A percentile compares a stretch with the other conserved stretches of the same genome.
These are phyloP conservation scores for Paramormyrops hopkinsi DNA, from an alignment of 2,797 vertebrate species.

Conservation along the genomic window DNA sequence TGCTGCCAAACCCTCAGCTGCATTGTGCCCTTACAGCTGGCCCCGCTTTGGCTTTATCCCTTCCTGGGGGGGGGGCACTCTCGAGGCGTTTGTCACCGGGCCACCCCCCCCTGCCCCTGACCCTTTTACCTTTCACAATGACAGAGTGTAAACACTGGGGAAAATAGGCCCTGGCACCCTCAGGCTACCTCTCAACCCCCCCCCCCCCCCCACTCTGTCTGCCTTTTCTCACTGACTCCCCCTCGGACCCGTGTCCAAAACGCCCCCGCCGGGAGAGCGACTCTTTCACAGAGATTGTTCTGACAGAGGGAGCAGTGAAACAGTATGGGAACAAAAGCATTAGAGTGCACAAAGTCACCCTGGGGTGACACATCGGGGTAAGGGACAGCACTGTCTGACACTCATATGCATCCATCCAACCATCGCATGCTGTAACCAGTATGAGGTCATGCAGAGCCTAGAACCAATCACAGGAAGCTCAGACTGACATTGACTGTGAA, in stretches of 20 bases:
- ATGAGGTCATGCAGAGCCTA: background rate
- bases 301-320: background rate
- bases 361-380: background rate
- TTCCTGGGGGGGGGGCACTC: conserved; percentile 32
- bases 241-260: background rate
- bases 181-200: background rate
- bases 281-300: background rate
- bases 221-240: background rate
- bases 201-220: conserved; percentile 15
- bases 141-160: conserved; percentile 45
- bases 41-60: conserved; percentile 51
- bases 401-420: background rate
- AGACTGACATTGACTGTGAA: background rate
- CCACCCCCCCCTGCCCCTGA: conserved; percentile 57
- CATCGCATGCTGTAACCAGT: background rate
- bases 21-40: conserved; percentile 81
- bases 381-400: background rate
- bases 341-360: background rate
- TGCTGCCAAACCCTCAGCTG: conserved; percentile 72
- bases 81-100: conserved; percentile 53
- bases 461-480: background rate
- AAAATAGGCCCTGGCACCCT: conserved; percentile 29
- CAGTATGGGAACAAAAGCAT: background rate
- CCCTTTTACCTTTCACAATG: conserved; percentile 45
- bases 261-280: background rate